Evolutionary conservation across 2,797 vertebrate genomes (phyloP).

Genomic region (Adelosebastes latens): DNA sequence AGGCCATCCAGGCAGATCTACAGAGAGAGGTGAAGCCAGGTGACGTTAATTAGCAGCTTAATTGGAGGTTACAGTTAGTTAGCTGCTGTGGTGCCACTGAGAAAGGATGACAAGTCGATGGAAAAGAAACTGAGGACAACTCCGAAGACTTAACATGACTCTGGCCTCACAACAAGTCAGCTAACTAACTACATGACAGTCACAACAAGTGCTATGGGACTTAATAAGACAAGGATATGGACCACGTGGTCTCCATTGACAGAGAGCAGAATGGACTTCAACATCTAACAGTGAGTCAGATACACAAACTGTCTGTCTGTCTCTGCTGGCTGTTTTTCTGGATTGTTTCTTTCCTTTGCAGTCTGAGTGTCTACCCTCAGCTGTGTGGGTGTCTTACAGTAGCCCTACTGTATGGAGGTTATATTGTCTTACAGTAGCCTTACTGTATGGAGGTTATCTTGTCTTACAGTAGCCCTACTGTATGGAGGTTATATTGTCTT

Average conservation of each 20-base stretch:
- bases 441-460: too few species aligned
- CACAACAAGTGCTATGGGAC: not conserved
- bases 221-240: not conserved
- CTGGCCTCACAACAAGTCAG: not conserved
- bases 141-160: not conserved
- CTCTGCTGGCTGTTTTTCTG: not conserved
- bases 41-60: not conserved
- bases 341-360: not conserved
- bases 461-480: too few species aligned
- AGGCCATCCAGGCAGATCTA: not conserved
- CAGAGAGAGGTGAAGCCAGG: not conserved
- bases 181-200: not conserved
- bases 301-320: not conserved
- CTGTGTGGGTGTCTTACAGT: not conserved
- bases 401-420: not conserved
- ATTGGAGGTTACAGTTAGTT: too few species aligned
- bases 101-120: not conserved
- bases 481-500: too few species aligned
- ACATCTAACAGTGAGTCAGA: not conserved
- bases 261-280: not conserved
- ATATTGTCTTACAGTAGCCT: too few species aligned
- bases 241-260: not conserved
- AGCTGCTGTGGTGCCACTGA: not conserved
- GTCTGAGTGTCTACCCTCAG: not conserved
- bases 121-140: not conserved